These are phyloP conservation scores for Drosophila helvetica DNA, from an alignment of 2,888 invertebrate species.

Conservation along the genomic window DNA sequence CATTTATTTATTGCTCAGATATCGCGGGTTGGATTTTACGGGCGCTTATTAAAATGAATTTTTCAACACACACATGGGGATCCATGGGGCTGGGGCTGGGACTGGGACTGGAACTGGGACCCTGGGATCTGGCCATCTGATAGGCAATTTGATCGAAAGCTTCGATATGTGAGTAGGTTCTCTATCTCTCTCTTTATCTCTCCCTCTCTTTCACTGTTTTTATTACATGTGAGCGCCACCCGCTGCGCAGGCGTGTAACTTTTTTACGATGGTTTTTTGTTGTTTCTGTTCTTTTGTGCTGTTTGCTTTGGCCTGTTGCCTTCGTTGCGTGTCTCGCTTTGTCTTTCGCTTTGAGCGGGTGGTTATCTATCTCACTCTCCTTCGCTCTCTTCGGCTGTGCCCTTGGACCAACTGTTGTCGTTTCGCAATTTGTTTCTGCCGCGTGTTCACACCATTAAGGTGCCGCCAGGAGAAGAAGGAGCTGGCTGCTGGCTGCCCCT, in stretches of 20 bases:
- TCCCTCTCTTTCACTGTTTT: conserved; percentile 36
- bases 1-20: conserved; percentile 83
- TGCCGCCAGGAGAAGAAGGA: conserved; percentile 42
- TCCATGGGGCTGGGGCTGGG: background rate
- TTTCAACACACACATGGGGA: conserved; percentile 65
- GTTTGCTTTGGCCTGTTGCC: conserved; percentile 47
- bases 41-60: conserved; percentile 83
- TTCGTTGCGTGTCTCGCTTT: conserved; percentile 41
- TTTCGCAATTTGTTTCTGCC: conserved; percentile 68
- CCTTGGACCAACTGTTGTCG: background rate
- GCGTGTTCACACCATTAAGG: conserved; percentile 79
- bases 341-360: conserved; percentile 70
- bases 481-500: background rate
- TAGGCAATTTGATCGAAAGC: conserved; percentile 82
- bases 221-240: conserved; percentile 68
- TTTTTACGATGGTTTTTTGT: conserved; percentile 51
- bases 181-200: background rate
- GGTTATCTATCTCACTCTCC: conserved; percentile 27
- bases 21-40: conserved; percentile 80
- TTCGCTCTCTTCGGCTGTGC: background rate
- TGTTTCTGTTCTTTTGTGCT: conserved; percentile 21
- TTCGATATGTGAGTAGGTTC: conserved; percentile 70
- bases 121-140: conserved; percentile 64
- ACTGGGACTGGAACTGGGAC: background rate
- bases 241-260: conserved; percentile 70